Evolutionary conservation across 2,113 vertebrate species (phyloP), one percentile per base, ranked within the genome.

Genomic region (Periophthalmodon schlosseri): DNA sequence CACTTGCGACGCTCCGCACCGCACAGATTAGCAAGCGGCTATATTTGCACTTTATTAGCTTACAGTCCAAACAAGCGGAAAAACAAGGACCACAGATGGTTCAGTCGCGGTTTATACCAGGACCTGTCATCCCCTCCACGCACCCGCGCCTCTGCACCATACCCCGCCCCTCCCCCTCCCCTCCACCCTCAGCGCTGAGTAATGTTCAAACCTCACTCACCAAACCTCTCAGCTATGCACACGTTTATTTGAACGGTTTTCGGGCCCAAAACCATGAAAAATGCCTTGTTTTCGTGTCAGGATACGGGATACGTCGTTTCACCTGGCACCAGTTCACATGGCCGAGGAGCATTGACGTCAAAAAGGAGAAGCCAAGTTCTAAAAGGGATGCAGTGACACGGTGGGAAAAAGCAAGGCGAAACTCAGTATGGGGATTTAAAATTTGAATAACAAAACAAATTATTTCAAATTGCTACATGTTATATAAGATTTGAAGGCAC

Each of bases 181-280:
- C 33, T 20, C 39, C 75, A 72, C 36, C 13, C 0, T 15, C 57
- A 15, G 52, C 5, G 58, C 61, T 83, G 84, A 83, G 69, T 86
- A 63, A 86, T 15, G 7, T 20, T 50, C 60, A 28, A 57, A 34
- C 28, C 60, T 63, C 60, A 34, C 60, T 34, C 60, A 63, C 36
- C 5, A 65, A 65, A 65, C 21, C 63, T 65, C 11, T 13, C 63
- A 65, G 34, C 33, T 65, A 65, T 65, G 63, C 63, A 20, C 34
- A n/a, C 12, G 63, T 65, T 65, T 65, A 65, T 39, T 65, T 39
- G n/a, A 8, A 65, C 34, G 61, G 33, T 64, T 64, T 64, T 64
- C 15, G 18, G 33, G 61, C 16, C 16, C 57, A 20, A 65, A 60
- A 65, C 60, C 60, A 65, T 39, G 34, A 65, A 44, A 34, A 65